Percentiles rank a stretch among this genome's conserved stretches.
Evolutionary conservation across 2,888 invertebrate genomes (phyloP).

Genomic region (Cheilosia vulpina): DNA sequence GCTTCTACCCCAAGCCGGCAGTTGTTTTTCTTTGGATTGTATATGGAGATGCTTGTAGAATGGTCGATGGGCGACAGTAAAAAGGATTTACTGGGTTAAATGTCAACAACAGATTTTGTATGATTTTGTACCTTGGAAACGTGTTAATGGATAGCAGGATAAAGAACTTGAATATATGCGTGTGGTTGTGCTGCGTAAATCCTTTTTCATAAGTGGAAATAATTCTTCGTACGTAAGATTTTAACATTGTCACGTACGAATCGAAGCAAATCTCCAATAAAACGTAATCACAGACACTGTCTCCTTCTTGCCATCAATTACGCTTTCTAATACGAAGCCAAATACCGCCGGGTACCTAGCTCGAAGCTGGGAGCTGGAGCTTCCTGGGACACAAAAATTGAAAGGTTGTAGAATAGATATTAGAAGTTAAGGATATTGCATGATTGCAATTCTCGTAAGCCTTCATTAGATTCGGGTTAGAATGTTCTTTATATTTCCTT

Average conservation of each 20-base stretch:
- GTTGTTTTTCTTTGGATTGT: neutral
- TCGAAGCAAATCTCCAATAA: constrained; percentile 42
- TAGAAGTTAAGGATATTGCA: constrained; percentile 35
- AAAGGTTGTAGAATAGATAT: constrained; percentile 21
- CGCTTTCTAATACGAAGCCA: constrained; percentile 12
- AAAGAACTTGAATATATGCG: constrained; percentile 4
- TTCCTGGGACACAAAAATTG: neutral
- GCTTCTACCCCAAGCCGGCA: neutral
- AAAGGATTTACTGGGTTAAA: constrained; percentile 50
- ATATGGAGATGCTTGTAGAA: constrained; percentile 1
- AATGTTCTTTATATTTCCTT: constrained; percentile 37
- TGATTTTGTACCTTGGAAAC: constrained; percentile 45
- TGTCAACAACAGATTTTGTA: constrained; percentile 64
- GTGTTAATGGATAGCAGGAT: constrained; percentile 46
- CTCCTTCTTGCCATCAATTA: constrained; percentile 29
- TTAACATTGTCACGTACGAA: constrained; percentile 57
- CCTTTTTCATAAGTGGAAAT: neutral
- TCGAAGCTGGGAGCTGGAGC: neutral
- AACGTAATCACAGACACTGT: constrained; percentile 51
- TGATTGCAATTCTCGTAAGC: constrained; percentile 50
- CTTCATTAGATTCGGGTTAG: constrained; percentile 49
- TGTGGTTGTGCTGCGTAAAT: neutral
- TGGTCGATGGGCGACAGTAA: constrained; percentile 4
- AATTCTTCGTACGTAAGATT: constrained; percentile 14
- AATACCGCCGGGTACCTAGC: neutral